Conservation (phyloP, 92 coral and sea anemone genomes). For the Zoanthus sociatus region DNA sequence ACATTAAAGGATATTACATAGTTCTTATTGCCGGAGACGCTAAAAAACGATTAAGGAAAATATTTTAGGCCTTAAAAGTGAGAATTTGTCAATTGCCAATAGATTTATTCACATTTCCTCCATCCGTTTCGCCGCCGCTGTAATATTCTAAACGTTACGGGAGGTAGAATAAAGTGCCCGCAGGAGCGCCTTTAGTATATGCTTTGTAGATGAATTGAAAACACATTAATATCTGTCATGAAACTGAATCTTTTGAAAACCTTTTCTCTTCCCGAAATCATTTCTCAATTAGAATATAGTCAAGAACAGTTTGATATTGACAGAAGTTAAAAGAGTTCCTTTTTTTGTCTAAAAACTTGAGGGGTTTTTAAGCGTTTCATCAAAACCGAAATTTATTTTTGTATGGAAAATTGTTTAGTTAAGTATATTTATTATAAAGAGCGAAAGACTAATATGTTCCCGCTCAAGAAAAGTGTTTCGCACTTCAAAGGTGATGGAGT, state of each 20-base stretch:
- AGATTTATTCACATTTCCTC: background rate
- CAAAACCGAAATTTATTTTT: background rate
- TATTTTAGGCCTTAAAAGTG: background rate
- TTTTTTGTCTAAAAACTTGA: background rate
- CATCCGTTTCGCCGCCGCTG: background rate
- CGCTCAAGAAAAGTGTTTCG: background rate
- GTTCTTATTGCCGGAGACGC: background rate
- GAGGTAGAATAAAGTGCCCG: background rate
- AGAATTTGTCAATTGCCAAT: background rate
- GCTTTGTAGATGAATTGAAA: background rate
- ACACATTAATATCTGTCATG: background rate
- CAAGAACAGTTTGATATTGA: background rate
- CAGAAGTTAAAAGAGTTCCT: background rate
- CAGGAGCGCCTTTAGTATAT: background rate
- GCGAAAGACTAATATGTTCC: background rate
- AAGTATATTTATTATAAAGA: background rate
- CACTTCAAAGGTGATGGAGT: background rate
- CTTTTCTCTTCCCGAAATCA: background rate
- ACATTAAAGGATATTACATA: conserved; percentile 5
- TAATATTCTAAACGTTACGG: background rate
- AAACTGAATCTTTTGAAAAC: background rate
- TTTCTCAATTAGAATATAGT: background rate
- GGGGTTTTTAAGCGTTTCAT: background rate
- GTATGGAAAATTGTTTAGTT: background rate
- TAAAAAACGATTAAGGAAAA: background rate